Conservation (phyloP, 2,888 invertebrate species). For the Noctua pronuba region DNA sequence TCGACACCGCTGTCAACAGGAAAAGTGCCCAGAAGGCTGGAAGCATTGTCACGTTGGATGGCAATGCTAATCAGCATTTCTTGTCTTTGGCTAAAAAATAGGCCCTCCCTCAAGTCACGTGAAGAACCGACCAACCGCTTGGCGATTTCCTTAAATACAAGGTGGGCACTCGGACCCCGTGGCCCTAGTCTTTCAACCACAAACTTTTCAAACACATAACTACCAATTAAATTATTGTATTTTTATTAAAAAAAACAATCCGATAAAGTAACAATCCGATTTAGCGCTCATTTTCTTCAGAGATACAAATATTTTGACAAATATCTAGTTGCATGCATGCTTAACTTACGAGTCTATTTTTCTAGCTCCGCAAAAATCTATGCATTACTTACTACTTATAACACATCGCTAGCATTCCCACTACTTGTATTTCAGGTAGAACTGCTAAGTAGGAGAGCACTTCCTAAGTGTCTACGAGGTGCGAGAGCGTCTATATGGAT, state of each 20-base stretch:
- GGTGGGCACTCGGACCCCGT: too few species aligned
- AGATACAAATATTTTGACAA: background rate
- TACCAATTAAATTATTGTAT: too few species aligned
- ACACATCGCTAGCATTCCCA: background rate
- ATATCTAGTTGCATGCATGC: background rate
- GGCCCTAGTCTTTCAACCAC: too few species aligned
- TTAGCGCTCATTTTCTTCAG: background rate
- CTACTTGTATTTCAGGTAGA: conserved; percentile 29
- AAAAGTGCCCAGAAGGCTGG: too few species aligned
- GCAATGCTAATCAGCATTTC: too few species aligned
- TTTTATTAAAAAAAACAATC: background rate
- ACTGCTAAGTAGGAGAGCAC: conserved; percentile 57
- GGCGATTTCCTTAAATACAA: too few species aligned
- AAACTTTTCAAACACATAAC: too few species aligned
- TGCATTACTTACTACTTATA: background rate
- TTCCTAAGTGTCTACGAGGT: conserved; percentile 61
- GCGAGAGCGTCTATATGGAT: conserved; percentile 45
- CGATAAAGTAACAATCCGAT: background rate
- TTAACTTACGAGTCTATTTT: background rate
- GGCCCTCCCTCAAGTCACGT: too few species aligned
- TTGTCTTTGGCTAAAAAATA: too few species aligned
- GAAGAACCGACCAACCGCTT: too few species aligned
- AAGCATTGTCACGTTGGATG: too few species aligned
- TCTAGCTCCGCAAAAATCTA: background rate
- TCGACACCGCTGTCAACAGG: too few species aligned